phyloP scores from a whole-genome alignment of 30 jellyfish, hydroid and myxozoan species.

The Aurelia sp. region DNA sequence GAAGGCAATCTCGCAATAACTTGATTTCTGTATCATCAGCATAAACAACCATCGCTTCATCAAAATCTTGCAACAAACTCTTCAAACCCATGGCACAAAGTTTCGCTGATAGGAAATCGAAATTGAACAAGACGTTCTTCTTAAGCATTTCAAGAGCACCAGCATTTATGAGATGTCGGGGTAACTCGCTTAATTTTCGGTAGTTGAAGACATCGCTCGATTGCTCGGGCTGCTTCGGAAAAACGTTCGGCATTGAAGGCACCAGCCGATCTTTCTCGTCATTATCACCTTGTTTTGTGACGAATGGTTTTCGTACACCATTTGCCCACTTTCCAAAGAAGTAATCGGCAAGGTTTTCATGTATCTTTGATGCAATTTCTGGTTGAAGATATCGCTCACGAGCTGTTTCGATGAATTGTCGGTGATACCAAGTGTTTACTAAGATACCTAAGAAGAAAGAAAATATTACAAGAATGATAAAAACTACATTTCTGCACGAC shows the following conservation, averaged over 20 bases:
- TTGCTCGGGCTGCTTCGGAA: conserved; percentile 41
- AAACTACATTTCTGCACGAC: too few relatives aligned
- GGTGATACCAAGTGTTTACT: conserved; percentile 89
- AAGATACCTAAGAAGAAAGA: conserved; percentile 23
- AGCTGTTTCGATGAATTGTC: conserved; percentile 90
- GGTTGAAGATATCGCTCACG: conserved; percentile 68
- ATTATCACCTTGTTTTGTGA: conserved; percentile 48
- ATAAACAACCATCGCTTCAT: conserved; percentile 57
- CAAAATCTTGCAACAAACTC: conserved; percentile 67
- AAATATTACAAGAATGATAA: too few relatives aligned
- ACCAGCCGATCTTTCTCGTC: conserved; percentile 82
- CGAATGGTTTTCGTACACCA: conserved; percentile 67
- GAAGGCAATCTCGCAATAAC: conserved; percentile 67
- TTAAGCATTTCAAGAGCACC: conserved; percentile 52
- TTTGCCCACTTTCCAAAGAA: conserved; percentile 90
- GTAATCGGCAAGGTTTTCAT: conserved; percentile 66
- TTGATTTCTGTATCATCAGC: conserved; percentile 61
- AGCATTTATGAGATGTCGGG: conserved; percentile 74
- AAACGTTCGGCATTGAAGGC: conserved; percentile 81
- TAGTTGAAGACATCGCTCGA: conserved; percentile 52
- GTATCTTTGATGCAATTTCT: conserved; percentile 45
- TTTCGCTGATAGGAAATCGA: conserved; percentile 71
- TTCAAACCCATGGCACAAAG: conserved; percentile 71
- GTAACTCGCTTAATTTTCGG: conserved; percentile 84
- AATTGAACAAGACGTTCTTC: conserved; percentile 59